Base-by-base conservation (phyloP, 2,113 vertebrate species). In the Mandrillus leucophaeus region DNA sequence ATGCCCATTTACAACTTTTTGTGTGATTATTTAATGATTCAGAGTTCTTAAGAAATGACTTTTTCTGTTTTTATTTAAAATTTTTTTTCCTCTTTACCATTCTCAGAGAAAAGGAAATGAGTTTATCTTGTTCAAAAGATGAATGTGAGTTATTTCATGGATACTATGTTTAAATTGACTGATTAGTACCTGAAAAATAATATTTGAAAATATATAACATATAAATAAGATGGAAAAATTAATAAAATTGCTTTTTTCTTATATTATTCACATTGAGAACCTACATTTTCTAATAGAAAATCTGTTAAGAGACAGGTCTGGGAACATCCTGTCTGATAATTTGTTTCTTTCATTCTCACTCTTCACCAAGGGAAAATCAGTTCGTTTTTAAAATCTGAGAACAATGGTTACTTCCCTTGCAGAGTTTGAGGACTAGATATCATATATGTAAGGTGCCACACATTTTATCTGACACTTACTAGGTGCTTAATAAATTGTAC, bases 91-190 rank as follows among this genome's bases (percentile, higher is more conserved):
- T 64, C 61, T 64, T 64, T 2, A 64, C 27, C 59, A 30, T 64
- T 13, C 12, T 64, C 61, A 64, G 55, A 93, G 48, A 61, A 70
- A 32, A 25, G 73, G 61, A 66, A 96, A 91, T 93, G 38, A 27
- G 35, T 90, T 87, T 95, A n/a, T 55, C 20, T 59, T 90, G 70
- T 87, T 89, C 66, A 75, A 50, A 93, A 96, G 72, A n/a, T 64
- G 48, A 93, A 59, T 88, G 17, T 94, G 52, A 84, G 45, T 93
- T 88, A 91, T 82, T 96, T 96, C 90, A 66, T 59, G 27, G 59
- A 55, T 95, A 18, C 30, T 20, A 32, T 91, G 13, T 95, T 97
- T 92, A 84, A 97, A 89, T 82, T 78, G 72, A 4, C 40, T 76
- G 18, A 59, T 35, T 83, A 57, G 72, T 97, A 93, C 4, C 35